Percentiles rank a stretch among this genome's conserved stretches.
These are phyloP conservation scores for Lasioglossum leucozonium DNA, from an alignment of 2,888 invertebrate genomes.

Conservation along the genomic window DNA sequence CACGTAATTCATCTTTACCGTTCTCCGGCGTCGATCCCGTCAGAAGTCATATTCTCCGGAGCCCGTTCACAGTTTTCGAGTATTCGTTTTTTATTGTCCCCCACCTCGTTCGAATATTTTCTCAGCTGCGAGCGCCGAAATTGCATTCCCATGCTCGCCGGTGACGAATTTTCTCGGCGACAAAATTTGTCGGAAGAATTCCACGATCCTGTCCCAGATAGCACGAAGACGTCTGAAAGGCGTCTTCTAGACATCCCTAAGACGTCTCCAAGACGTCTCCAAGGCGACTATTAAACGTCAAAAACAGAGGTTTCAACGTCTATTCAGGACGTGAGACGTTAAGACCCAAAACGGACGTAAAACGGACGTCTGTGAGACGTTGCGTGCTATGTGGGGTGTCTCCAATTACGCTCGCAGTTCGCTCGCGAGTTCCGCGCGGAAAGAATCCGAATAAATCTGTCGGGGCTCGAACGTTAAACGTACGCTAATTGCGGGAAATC, in stretches of 20 bases:
- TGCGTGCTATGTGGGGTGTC: too few relatives aligned
- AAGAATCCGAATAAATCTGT: not conserved
- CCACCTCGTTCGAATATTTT: not conserved
- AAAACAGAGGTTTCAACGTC: too few relatives aligned
- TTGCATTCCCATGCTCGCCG: not conserved
- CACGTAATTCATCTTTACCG: slow-evolving; percentile 21
- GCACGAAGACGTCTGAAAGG: too few relatives aligned
- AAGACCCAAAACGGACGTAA: too few relatives aligned
- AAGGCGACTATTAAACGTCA: too few relatives aligned
- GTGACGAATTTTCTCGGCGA: not conserved
- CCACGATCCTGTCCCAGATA: too few relatives aligned
- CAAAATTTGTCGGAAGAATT: too few relatives aligned
- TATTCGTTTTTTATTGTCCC: not conserved
- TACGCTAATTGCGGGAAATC: slow-evolving; percentile 24
- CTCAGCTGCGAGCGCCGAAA: not conserved
- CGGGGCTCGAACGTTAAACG: not conserved
- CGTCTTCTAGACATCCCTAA: too few relatives aligned
- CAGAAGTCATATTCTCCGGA: not conserved
- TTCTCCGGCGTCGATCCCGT: not conserved
- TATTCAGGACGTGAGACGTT: too few relatives aligned
- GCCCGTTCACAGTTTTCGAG: not conserved
- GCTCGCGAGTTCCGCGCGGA: not conserved
- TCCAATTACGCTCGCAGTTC: not conserved
- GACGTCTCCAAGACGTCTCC: too few relatives aligned
- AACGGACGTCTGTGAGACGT: too few relatives aligned